A percentile compares a stretch with the other conserved stretches of the same genome.
These are phyloP conservation scores for Champsocephalus gunnari DNA, from an alignment of 2,797 vertebrate species.

Conservation along the genomic window DNA sequence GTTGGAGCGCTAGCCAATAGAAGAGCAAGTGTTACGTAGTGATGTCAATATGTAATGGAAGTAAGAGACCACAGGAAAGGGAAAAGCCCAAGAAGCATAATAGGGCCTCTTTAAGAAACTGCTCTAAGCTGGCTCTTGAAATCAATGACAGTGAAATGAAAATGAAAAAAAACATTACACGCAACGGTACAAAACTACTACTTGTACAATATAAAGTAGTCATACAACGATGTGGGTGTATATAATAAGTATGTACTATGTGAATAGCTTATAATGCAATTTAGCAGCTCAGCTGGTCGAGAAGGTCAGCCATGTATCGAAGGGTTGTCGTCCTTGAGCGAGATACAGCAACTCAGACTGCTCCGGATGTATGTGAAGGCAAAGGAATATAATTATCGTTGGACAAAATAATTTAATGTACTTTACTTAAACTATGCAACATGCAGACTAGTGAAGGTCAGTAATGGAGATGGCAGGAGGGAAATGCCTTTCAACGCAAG, in stretches of 20 bases:
- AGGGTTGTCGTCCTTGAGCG: constrained; percentile 32
- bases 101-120: neutral
- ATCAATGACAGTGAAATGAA: neutral
- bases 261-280: neutral
- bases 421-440: constrained; percentile 23
- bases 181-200: neutral
- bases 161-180: neutral
- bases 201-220: neutral
- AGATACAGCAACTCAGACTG: constrained; percentile 10
- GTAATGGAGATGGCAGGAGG: too few relatives aligned
- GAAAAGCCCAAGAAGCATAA: too few relatives aligned
- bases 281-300: constrained; percentile 17
- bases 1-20: too few relatives aligned
- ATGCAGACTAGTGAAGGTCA: neutral
- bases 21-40: too few relatives aligned
- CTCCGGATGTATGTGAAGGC: neutral
- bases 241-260: neutral
- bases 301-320: constrained; percentile 35
- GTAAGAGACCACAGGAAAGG: too few relatives aligned
- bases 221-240: neutral
- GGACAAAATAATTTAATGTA: constrained; percentile 25
- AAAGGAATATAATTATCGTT: constrained; percentile 10
- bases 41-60: too few relatives aligned
- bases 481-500: too few relatives aligned
- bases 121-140: constrained; percentile 8